Base-by-base conservation (phyloP, 1,140 invertebrate species). In the Eufriesea mexicana region DNA sequence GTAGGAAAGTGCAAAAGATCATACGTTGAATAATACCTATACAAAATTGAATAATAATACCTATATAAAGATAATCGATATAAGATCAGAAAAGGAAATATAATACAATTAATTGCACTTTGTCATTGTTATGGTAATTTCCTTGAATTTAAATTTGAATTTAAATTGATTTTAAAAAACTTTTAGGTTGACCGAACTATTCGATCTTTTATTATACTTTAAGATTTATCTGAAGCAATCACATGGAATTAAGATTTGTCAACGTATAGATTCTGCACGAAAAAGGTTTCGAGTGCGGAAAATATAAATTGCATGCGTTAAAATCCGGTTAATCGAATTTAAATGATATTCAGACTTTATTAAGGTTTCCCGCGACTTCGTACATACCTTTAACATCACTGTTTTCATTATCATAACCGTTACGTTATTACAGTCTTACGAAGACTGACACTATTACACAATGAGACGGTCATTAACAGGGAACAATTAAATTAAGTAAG, bases 391-490 rank as follows among this genome's bases (percentile, higher is more conserved):
- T 59, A 67, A 14, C 51, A 20, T 8, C 45, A 5, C 25, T 16
- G n/a, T 82, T 66, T 76, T 68, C 55, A 83, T 83, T 83, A 83
- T 78, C 80, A 70, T 83, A 78, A 78, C 35, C 64, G 66, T 78
- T 78, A 83, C 8, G 45, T 55, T 66, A 47, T 68, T 25, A 28
- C 51, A 28, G 68, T 79, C 42, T 55, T 23, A 42, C 20, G 45
- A 73, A 54, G 45, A 47, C 51, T 14, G 28, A 68, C 16, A 81
- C 57, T 59, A 42, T 73, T 67, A n/a, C 20, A 57, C 35, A 23
- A 42, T 42, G 59, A 9, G 28, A 67, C 51, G 25, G 42, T 83
- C 51, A 70, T 71, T 66, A 84, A 64, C 59, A 51, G 47, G 0
- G 49, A 78, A 80, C n/a, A 80, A 84, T 81, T 67, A 59, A 67